Conservation (phyloP, 2,888 invertebrate species). For the Cenopis cana region DNA sequence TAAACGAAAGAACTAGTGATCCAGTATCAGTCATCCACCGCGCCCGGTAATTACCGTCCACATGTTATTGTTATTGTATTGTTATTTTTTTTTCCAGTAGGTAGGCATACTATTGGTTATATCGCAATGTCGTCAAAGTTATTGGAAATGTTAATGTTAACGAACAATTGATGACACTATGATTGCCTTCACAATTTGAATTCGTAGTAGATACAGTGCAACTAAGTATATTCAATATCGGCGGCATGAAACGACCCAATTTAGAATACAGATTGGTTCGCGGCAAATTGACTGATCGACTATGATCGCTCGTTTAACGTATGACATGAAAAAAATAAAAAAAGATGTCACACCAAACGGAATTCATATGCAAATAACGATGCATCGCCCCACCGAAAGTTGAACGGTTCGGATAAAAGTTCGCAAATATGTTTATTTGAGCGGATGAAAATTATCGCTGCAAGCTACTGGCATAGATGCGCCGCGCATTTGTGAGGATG, state of each 20-base stretch:
- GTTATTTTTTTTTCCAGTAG: too few species aligned
- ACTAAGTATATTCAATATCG: conserved; percentile 34
- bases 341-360: conserved; percentile 67
- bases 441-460: conserved; percentile 65
- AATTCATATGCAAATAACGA: conserved; percentile 78
- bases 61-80: too few species aligned
- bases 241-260: conserved; percentile 37
- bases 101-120: too few species aligned
- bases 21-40: too few species aligned
- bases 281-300: conserved; percentile 56
- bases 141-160: neutral
- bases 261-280: conserved; percentile 44
- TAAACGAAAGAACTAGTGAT: neutral
- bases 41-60: too few species aligned
- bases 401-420: conserved; percentile 72
- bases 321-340: conserved; percentile 58
- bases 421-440: conserved; percentile 73
- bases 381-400: conserved; percentile 65
- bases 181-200: conserved; percentile 4
- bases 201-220: neutral
- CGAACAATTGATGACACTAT: conserved; percentile 2
- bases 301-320: conserved; percentile 59
- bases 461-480: conserved; percentile 52
- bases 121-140: too few species aligned
- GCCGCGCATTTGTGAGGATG: conserved; percentile 49